Base-by-base conservation (phyloP, 2,113 vertebrate genomes). In the Orthonyx spaldingii region DNA sequence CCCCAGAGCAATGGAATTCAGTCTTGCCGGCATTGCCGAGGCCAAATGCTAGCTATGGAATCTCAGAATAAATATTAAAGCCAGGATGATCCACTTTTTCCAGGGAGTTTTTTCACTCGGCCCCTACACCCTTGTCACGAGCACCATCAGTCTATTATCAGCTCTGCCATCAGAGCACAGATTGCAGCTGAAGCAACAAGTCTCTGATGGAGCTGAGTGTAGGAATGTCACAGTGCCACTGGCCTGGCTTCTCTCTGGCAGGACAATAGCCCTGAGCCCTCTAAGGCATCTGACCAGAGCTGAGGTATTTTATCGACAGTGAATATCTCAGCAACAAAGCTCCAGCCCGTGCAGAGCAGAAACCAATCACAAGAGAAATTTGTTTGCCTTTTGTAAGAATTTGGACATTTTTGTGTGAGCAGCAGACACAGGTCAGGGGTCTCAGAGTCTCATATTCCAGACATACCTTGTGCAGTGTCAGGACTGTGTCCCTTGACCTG, bases 51-150 rank as follows among this genome's bases (percentile, higher is more conserved):
- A 47, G 60, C 60, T 39, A 16, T 30, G 50, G 50, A 74, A 93
- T 57, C 52, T 59, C 81, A 57, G 8, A 70, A 37, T n/a, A 57
- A 87, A 8, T 46, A 46, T 59, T 33, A 72, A 90, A 80, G 76
- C 66, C 69, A 39, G 59, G 76, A 70, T 90, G 95, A 95, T 92
- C 79, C 47, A n/a, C 63, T 93, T 94, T 82, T 87, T 87, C 94
- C 89, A 91, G 68, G 56, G 59, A 74, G 27, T 60, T 28, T 91
- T 90, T 91, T 86, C 61, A 23, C 76, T 83, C 90, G 59, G 9
- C 13, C 32, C 49, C 11, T 72, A 28, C 78, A 55, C 42, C 61
- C 84, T 71, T 86, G 90, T 96, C 92, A 88, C 64, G 2, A 90
- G 85, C 80, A 71, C 59, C 63, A 12, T 70, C 69, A 24, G 55